Conservation (phyloP, 2,888 invertebrate species). For the Blomia tropicalis region DNA sequence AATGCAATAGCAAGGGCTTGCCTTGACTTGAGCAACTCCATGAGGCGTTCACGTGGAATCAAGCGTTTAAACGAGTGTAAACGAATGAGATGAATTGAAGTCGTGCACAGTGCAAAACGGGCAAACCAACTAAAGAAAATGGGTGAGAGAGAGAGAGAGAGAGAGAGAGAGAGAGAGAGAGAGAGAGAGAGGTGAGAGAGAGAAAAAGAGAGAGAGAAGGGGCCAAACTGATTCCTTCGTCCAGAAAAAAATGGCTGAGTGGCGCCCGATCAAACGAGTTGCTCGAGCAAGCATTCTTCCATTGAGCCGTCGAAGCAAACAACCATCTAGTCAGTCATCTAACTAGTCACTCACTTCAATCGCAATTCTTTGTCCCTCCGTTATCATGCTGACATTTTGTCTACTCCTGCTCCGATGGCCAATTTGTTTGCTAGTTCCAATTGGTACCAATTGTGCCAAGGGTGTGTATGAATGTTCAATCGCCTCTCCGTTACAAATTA, state of each 20-base stretch:
- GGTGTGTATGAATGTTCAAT: too few relatives aligned
- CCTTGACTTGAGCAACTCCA: constrained; percentile 2
- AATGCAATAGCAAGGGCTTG: not conserved
- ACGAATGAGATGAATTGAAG: not conserved
- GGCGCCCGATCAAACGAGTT: not conserved
- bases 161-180: not conserved
- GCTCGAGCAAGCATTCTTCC: not conserved
- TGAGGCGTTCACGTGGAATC: constrained; percentile 19
- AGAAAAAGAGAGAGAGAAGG: not conserved
- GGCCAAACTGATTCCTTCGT: not conserved
- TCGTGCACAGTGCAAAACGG: not conserved
- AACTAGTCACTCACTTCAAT: not conserved
- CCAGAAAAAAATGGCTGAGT: too few relatives aligned
- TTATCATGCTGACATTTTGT: constrained; percentile 1
- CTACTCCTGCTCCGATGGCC: constrained; percentile 3
- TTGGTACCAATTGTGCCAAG: not conserved
- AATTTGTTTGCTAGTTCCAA: not conserved
- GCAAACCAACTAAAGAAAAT: not conserved
- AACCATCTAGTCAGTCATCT: too few relatives aligned
- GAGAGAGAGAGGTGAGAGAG: not conserved
- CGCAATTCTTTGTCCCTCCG: not conserved
- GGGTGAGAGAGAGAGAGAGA: too few relatives aligned
- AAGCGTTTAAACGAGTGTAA: constrained; percentile 13
- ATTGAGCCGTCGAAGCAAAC: too few relatives aligned
- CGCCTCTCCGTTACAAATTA: too few relatives aligned